Percentiles rank a stretch among this genome's conserved stretches.
phyloP scores from a whole-genome alignment of 2,888 invertebrate species.

The Anticlea derivata region DNA sequence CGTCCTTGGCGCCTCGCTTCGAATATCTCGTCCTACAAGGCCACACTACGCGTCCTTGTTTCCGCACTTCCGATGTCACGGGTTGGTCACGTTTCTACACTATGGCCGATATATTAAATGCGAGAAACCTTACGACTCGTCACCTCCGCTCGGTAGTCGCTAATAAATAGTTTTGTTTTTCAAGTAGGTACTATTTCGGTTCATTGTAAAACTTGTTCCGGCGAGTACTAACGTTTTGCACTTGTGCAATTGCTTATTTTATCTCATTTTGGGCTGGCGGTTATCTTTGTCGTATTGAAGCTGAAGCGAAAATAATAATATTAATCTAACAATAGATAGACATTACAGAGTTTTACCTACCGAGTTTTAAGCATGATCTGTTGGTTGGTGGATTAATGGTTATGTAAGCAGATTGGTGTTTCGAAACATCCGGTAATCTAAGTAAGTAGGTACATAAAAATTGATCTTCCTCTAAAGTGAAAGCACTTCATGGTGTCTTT shows the following conservation, averaged over 20 bases:
- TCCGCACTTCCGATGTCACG: slow-evolving; percentile 3
- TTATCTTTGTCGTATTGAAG: neutral
- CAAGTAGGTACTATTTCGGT: neutral
- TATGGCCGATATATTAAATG: slow-evolving; percentile 36
- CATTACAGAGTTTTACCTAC: slow-evolving; percentile 39
- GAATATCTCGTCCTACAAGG: slow-evolving; percentile 25
- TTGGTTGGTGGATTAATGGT: slow-evolving; percentile 49
- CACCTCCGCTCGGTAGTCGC: slow-evolving; percentile 24
- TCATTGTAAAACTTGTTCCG: too few relatives aligned
- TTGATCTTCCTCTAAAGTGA: slow-evolving; percentile 51
- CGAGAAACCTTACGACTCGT: slow-evolving; percentile 50
- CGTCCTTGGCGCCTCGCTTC: slow-evolving; percentile 17
- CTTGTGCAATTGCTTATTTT: too few relatives aligned
- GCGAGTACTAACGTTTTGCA: too few relatives aligned
- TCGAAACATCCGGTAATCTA: slow-evolving; percentile 53
- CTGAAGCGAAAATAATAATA: slow-evolving; percentile 37
- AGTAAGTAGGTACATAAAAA: too few relatives aligned
- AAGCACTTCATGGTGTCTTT: slow-evolving; percentile 45
- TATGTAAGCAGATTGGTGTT: slow-evolving; percentile 54
- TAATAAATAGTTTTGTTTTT: neutral
- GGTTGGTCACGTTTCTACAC: slow-evolving; percentile 34
- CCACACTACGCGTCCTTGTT: slow-evolving; percentile 31
- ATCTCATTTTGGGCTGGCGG: neutral
- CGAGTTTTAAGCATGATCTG: too few relatives aligned
- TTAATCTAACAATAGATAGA: slow-evolving; percentile 41